These are phyloP conservation scores for Heterodera carotae DNA, from an alignment of 1,140 invertebrate species.

Conservation along the genomic window DNA sequence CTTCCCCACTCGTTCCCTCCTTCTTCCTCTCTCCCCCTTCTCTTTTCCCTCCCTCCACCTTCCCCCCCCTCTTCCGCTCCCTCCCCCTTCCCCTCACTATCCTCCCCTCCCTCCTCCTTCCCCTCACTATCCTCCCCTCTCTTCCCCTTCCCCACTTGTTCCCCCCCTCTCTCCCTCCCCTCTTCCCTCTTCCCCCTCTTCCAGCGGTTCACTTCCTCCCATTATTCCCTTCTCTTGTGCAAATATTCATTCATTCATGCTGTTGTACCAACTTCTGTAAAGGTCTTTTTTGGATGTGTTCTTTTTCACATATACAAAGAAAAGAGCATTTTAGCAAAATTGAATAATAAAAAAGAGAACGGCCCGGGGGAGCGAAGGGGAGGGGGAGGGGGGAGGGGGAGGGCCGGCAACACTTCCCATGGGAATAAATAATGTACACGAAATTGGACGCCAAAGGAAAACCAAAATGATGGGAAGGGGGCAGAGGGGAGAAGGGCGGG, in stretches of 20 bases:
- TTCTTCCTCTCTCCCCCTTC: too few species aligned
- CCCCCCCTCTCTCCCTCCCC: too few species aligned
- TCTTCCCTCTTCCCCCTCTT: too few species aligned
- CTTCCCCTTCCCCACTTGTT: too few species aligned
- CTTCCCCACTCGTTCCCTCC: too few species aligned
- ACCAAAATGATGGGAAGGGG: not conserved
- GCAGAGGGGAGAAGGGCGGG: slow-evolving; percentile 1
- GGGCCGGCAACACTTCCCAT: not conserved
- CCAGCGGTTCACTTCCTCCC: slow-evolving; percentile 2
- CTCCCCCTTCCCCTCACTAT: too few species aligned
- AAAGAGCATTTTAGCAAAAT: not conserved
- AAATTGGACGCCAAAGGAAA: not conserved
- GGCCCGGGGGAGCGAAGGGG: not conserved
- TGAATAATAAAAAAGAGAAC: not conserved
- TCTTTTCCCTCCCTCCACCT: too few species aligned
- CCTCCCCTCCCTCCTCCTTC: too few species aligned
- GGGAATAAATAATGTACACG: slow-evolving; percentile 16
- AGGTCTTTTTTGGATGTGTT: not conserved
- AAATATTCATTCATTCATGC: slow-evolving; percentile 12
- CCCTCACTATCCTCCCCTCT: too few species aligned
- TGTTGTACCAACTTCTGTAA: not conserved
- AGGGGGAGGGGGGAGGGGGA: not conserved
- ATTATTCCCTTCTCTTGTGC: not conserved
- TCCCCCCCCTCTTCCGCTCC: too few species aligned
- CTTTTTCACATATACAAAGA: not conserved